Evolutionary conservation across 2,797 vertebrate species (phyloP).

Genomic region (Xenopus petersii): DNA sequence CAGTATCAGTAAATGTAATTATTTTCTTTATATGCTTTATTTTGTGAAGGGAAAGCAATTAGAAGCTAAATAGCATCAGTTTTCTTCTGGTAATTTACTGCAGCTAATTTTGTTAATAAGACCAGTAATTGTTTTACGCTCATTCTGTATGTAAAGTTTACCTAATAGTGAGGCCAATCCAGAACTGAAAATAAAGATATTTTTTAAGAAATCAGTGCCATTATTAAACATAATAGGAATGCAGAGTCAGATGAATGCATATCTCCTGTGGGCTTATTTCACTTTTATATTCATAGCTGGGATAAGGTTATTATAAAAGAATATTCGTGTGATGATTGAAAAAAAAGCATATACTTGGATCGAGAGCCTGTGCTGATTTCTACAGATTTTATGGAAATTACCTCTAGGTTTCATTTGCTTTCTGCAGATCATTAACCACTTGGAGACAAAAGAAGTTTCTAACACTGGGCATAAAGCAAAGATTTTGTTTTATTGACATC

Average conservation of each 20-base stretch:
- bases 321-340: slow-evolving; percentile 60
- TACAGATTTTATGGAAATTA: slow-evolving; percentile 49
- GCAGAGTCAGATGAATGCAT: slow-evolving; percentile 56
- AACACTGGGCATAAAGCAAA: too few species aligned
- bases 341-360: slow-evolving; percentile 36
- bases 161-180: slow-evolving; percentile 59
- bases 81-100: slow-evolving; percentile 66
- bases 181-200: slow-evolving; percentile 64
- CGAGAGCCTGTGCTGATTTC: slow-evolving; percentile 46
- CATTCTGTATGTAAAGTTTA: slow-evolving; percentile 62
- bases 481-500: too few species aligned
- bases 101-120: slow-evolving; percentile 64
- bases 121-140: slow-evolving; percentile 61
- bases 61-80: slow-evolving; percentile 65
- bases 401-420: slow-evolving; percentile 49
- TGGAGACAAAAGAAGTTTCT: too few species aligned
- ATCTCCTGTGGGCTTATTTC: slow-evolving; percentile 62
- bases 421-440: slow-evolving; percentile 53
- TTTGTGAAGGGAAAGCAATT: slow-evolving; percentile 65
- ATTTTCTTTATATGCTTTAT: slow-evolving; percentile 62
- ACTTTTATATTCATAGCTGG: slow-evolving; percentile 61
- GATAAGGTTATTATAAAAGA: slow-evolving; percentile 63
- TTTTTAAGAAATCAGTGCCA: slow-evolving; percentile 60
- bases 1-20: slow-evolving; percentile 61
- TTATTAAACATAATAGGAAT: slow-evolving; percentile 62